A percentile compares a stretch with the other conserved stretches of the same genome.
These are phyloP conservation scores for Microchirus variegatus DNA, from an alignment of 2,797 vertebrate species.

Conservation along the genomic window DNA sequence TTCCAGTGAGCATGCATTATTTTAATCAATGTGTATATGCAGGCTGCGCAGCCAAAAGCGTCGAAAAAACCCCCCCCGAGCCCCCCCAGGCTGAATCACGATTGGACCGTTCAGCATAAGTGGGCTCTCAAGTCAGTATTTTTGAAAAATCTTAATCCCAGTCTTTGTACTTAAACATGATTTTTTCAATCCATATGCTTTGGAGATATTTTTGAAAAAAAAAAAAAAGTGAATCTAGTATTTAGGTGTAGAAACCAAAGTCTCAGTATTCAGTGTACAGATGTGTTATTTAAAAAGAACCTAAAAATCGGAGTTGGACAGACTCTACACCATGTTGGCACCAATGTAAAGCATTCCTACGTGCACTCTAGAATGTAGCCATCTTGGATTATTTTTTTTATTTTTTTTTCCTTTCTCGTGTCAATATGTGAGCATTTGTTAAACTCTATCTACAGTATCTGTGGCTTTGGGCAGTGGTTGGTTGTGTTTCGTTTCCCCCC, in stretches of 20 bases:
- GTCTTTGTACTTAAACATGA: conserved; percentile 60
- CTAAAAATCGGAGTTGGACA: conserved; percentile 63
- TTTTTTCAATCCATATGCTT: conserved; percentile 51
- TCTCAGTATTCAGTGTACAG: conserved; percentile 71
- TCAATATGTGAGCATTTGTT: conserved; percentile 66
- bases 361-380: conserved; percentile 78
- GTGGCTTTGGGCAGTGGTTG: conserved; percentile 61
- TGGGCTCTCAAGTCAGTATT: conserved; percentile 69
- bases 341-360: conserved; percentile 70
- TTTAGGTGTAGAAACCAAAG: conserved; percentile 80
- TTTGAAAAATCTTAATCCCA: conserved; percentile 57
- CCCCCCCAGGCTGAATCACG: conserved; percentile 63
- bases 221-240: conserved; percentile 69
- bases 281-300: conserved; percentile 61
- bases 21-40: conserved; percentile 83
- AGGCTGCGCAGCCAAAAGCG: conserved; percentile 81
- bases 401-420: conserved; percentile 12
- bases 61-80: conserved; percentile 69
- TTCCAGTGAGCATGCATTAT: conserved; percentile 74
- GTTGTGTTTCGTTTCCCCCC: conserved; percentile 56
- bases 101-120: conserved; percentile 66
- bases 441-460: conserved; percentile 61
- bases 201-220: conserved; percentile 56
- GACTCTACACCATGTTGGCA: conserved; percentile 68
- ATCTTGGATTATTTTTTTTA: conserved; percentile 50